phyloP scores from a whole-genome alignment of 2,888 invertebrate species.

The Heliconius hortense region DNA sequence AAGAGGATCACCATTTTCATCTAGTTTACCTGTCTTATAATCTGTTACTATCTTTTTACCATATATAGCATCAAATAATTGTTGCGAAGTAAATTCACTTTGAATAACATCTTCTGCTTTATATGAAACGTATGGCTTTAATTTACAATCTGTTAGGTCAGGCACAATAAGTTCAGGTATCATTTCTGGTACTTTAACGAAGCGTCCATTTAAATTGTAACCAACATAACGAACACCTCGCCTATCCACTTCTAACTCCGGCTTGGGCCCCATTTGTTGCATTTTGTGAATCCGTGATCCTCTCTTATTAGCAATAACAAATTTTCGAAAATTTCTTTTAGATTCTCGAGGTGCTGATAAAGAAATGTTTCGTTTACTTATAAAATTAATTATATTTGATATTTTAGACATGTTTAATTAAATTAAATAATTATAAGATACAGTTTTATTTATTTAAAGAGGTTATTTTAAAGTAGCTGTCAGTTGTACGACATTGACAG shows the following conservation, averaged over 20 bases:
- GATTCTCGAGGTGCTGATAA: constrained; percentile 77
- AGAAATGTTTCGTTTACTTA: constrained; percentile 66
- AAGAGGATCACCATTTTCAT: constrained; percentile 84
- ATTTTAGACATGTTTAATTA: constrained; percentile 65
- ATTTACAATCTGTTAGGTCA: constrained; percentile 88
- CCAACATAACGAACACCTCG: constrained; percentile 88
- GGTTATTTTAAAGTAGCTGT: constrained; percentile 22
- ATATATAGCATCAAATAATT: constrained; percentile 91
- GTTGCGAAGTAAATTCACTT: constrained; percentile 90
- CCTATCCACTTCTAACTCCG: constrained; percentile 85
- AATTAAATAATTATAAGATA: not conserved
- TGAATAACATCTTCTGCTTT: constrained; percentile 88
- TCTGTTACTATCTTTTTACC: constrained; percentile 89
- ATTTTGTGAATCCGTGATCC: constrained; percentile 86
- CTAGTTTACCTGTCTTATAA: constrained; percentile 86
- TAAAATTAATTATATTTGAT: constrained; percentile 57
- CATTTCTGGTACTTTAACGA: constrained; percentile 89
- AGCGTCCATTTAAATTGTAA: constrained; percentile 78
- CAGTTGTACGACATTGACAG: constrained; percentile 1
- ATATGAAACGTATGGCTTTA: constrained; percentile 98
- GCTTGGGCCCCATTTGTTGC: constrained; percentile 81
- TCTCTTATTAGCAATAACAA: constrained; percentile 87
- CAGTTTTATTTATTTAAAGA: constrained; percentile 11
- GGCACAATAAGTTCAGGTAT: constrained; percentile 96
- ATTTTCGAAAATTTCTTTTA: constrained; percentile 92